Base-by-base conservation (phyloP, 2,888 invertebrate species). In the Andrena bicolor region DNA sequence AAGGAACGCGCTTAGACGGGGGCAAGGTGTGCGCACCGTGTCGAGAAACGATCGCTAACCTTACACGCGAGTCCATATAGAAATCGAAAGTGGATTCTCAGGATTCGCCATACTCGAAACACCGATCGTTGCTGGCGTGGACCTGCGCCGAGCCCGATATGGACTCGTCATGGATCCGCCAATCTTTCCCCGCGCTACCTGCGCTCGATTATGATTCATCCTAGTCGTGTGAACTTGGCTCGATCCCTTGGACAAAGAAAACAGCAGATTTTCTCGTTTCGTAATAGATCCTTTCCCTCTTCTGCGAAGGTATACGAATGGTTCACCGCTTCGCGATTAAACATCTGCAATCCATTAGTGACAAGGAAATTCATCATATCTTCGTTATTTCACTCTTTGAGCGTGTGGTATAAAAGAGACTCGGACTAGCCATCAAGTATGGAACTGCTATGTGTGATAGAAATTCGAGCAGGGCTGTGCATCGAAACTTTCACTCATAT, bases 71-170 rank as follows among this genome's bases (percentile, higher is more conserved):
- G 73, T 66, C 63, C 86, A 80, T 85, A 85, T 86, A 89, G 91
- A 92, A 92, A 92, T 90, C 89, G 92, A 93, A 92, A 93, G 92
- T 92, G 89, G 90, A 91, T 89, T 92, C 90, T 87, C 86, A 82
- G 88, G 89, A 91, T 91, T 91, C 86, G 88, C 92, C 90, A 87
- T 90, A 90, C 87, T 89, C 87, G 90, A 88, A 85, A 86, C 85
- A 80, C 65, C 79, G 86, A 83, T 87, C 83, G 71, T 85, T 79
- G 86, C 82, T 82, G 87, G 56, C 23, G 73, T 86, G 85, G 86
- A 87, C 90, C 86, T 80, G 89, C 70, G 85, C 90, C 23, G 82
- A 76, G 82, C 90, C 90, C 89, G 90, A 90, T 90, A 91, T 88
- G 90, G 91, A 88, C 86, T 80, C 88, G 72, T 66, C 71, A 80